Evolutionary conservation across 2,888 invertebrate species (phyloP).

Genomic region (Cepaea hortensis): DNA sequence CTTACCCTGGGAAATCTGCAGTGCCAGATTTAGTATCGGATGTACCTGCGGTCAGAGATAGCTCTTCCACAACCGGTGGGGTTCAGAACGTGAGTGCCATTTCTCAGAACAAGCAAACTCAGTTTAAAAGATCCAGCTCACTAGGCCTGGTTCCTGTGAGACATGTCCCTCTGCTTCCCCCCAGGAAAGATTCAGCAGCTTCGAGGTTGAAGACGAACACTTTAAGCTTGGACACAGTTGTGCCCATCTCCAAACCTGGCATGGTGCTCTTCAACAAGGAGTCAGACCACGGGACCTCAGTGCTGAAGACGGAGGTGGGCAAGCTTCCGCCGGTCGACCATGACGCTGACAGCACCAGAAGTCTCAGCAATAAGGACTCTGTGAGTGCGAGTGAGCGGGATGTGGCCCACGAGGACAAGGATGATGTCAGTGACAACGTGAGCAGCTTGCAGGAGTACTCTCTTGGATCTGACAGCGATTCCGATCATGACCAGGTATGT

Average conservation of each 20-base stretch:
- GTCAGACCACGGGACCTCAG: slow-evolving; percentile 31
- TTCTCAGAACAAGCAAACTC: not conserved
- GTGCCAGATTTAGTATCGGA: not conserved
- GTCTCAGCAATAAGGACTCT: slow-evolving; percentile 11
- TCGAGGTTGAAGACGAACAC: slow-evolving; percentile 23
- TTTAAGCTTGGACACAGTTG: slow-evolving; percentile 40
- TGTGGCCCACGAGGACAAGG: not conserved
- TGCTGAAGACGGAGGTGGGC: slow-evolving; percentile 25
- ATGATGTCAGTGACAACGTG: slow-evolving; percentile 26
- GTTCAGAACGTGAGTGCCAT: not conserved
- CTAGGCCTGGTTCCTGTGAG: slow-evolving; percentile 23
- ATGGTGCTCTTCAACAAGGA: slow-evolving; percentile 22
- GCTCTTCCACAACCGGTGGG: not conserved
- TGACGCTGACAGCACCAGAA: slow-evolving; percentile 5
- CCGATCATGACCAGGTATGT: slow-evolving; percentile 43
- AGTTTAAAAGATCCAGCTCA: slow-evolving; percentile 42
- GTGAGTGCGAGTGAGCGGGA: not conserved
- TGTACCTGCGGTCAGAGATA: not conserved
- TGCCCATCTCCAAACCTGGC: slow-evolving; percentile 41
- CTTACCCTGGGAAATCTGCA: slow-evolving; percentile 39
- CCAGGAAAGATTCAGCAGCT: slow-evolving; percentile 21
- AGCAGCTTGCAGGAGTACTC: slow-evolving; percentile 31
- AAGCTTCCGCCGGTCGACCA: not conserved
- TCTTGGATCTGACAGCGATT: slow-evolving; percentile 47
- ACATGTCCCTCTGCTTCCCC: slow-evolving; percentile 16